Base-by-base conservation (phyloP, 2,888 invertebrate species). In the Drosophila macrospina region DNA sequence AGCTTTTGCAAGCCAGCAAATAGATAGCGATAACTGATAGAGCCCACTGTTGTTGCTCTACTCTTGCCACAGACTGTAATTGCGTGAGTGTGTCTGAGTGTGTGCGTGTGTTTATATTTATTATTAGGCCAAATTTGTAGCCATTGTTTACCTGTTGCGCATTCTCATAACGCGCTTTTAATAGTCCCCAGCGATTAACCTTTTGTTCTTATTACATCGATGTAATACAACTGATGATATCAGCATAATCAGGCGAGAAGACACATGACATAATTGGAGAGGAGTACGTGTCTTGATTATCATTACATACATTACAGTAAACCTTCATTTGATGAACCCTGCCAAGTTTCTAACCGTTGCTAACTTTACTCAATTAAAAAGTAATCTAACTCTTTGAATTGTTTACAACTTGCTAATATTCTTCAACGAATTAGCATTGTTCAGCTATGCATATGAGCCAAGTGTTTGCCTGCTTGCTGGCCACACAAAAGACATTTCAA, bases 1-100 rank as follows among this genome's bases (percentile, higher is more conserved):
- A 87, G 89, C 89, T 86, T 88, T 88, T 77, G 87, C 83, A 80
- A 77, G 84, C 77, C 74, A 70, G 56, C 62, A 55, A 67, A 57
- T 42, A 69, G 87, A 83, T 88, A 88, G 69, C 78, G 57, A 32
- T 24, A 10, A 7, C 71, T 84, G 81, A 80, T 88, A 88, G 69
- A 66, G 67, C 44, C 48, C 47, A 63, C 44, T 47, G 20, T 55
- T 44, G 32, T 30, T 24, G 15, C 44, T 11, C 26, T 55, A 16
- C 47, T 45, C 52, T n/a, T 36, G 16, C 8, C 30, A 48, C 42
- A 37, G 24, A 13, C 44, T 30, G 36, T 60, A 51, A 54, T 66
- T 37, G 42, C 60, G 20, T 5, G 28, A 47, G 30, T 69, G 71
- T 68, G n/a, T 10, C 41, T 20, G 5, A n/a, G n/a, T 10, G 20